phyloP scores from a whole-genome alignment of 2,113 vertebrate genomes.

The Rhinogobius similis region DNA sequence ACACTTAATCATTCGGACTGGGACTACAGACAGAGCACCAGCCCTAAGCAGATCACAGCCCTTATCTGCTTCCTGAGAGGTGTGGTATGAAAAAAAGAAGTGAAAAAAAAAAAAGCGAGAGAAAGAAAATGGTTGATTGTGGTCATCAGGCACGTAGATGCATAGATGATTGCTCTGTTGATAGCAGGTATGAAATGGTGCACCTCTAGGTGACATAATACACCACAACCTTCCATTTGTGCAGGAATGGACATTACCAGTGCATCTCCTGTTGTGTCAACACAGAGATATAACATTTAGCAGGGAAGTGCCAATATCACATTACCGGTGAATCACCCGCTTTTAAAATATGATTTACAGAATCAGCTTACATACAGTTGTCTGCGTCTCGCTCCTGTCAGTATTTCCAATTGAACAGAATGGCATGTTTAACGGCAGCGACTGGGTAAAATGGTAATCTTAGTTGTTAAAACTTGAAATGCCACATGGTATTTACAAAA shows the following conservation, averaged over 20 bases:
- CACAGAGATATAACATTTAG: slow-evolving; percentile 58
- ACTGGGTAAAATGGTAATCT: slow-evolving; percentile 35
- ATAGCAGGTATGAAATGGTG: slow-evolving; percentile 45
- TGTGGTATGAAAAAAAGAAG: slow-evolving; percentile 23
- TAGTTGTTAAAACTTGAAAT: slow-evolving; percentile 44
- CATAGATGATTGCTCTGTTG: slow-evolving; percentile 18
- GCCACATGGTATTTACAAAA: slow-evolving; percentile 62
- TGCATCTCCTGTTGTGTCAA: slow-evolving; percentile 69
- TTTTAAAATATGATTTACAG: slow-evolving; percentile 70
- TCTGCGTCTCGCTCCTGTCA: slow-evolving; percentile 31
- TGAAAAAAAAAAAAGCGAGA: neutral
- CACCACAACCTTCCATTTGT: slow-evolving; percentile 62
- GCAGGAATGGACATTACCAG: slow-evolving; percentile 49
- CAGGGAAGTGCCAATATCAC: slow-evolving; percentile 59
- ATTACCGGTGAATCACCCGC: slow-evolving; percentile 61
- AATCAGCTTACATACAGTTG: slow-evolving; percentile 59
- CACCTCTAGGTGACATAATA: slow-evolving; percentile 56
- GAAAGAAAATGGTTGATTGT: slow-evolving; percentile 16
- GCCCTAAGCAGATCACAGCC: slow-evolving; percentile 30
- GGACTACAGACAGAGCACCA: slow-evolving; percentile 34
- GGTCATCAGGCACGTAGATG: slow-evolving; percentile 1
- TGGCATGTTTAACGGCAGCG: slow-evolving; percentile 15
- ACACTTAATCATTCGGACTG: slow-evolving; percentile 61
- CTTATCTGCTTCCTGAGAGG: slow-evolving; percentile 33
- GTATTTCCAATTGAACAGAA: slow-evolving; percentile 28